These are phyloP conservation scores for Adelognathus sp. DNA, from an alignment of 2,888 invertebrate species.

Conservation along the genomic window DNA sequence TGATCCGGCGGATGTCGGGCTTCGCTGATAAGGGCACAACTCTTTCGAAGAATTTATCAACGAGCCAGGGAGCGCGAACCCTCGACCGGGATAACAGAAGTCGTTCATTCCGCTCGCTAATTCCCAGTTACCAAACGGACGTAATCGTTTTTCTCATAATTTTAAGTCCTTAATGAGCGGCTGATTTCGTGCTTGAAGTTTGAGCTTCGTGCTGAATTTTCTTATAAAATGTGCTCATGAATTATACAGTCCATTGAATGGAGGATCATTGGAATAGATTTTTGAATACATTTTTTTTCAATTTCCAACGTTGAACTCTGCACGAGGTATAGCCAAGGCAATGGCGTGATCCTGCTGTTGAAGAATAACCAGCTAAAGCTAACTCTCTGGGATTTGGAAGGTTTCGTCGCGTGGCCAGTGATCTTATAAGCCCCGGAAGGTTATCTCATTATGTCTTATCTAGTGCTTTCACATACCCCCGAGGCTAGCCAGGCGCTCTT, in stretches of 20 bases:
- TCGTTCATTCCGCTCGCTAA: slow-evolving; percentile 53
- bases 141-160: slow-evolving; percentile 46
- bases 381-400: slow-evolving; percentile 77
- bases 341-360: slow-evolving; percentile 38
- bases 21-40: slow-evolving; percentile 76
- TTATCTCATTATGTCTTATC: slow-evolving; percentile 81
- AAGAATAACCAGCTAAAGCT: slow-evolving; percentile 51
- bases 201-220: slow-evolving; percentile 12
- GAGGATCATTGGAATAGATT: not conserved
- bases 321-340: not conserved
- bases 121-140: slow-evolving; percentile 39
- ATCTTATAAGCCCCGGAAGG: slow-evolving; percentile 80
- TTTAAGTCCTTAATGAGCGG: slow-evolving; percentile 65
- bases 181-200: slow-evolving; percentile 55
- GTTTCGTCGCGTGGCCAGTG: slow-evolving; percentile 81
- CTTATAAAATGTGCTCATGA: not conserved
- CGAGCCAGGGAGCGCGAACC: slow-evolving; percentile 50
- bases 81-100: slow-evolving; percentile 46
- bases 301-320: not conserved
- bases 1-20: slow-evolving; percentile 81
- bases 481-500: slow-evolving; percentile 53
- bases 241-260: not conserved
- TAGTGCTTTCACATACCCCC: slow-evolving; percentile 73
- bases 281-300: not conserved
- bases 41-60: slow-evolving; percentile 79